A percentile compares a stretch with the other conserved stretches of the same genome.
These are phyloP conservation scores for Acholoe squamosa DNA, from an alignment of 2,888 invertebrate species.

Conservation along the genomic window DNA sequence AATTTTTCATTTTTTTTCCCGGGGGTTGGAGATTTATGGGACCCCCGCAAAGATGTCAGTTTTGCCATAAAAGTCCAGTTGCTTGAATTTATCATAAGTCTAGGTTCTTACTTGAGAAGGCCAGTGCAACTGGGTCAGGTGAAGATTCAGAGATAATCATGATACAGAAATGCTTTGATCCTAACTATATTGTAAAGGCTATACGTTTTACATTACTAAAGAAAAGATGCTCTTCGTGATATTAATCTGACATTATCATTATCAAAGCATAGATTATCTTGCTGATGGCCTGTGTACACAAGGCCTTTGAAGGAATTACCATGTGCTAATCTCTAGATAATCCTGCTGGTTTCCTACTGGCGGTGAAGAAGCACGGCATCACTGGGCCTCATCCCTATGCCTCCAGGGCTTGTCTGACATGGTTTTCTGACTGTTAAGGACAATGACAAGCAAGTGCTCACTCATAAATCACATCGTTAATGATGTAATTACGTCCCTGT, in stretches of 20 bases:
- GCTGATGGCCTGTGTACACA: not conserved
- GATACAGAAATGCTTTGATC: no score
- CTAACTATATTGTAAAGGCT: no score
- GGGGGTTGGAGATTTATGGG: not conserved
- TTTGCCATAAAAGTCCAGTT: no score
- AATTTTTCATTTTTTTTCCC: no score
- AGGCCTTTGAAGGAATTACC: not conserved
- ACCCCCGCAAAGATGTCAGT: constrained; percentile 20
- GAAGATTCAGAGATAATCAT: no score
- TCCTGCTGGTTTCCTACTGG: not conserved
- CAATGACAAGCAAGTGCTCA: not conserved
- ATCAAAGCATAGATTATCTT: not conserved
- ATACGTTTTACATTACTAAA: no score
- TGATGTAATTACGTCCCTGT: constrained; percentile 9
- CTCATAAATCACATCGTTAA: not conserved
- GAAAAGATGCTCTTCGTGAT: no score
- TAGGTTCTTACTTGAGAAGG: no score
- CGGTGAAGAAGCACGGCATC: not conserved
- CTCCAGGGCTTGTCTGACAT: not conserved
- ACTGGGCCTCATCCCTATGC: not conserved
- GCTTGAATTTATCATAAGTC: no score
- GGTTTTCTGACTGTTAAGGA: not conserved
- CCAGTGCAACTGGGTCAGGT: no score
- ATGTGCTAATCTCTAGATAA: not conserved
- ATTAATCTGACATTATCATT: no score